These are phyloP conservation scores for Phlogophora meticulosa DNA, from an alignment of 2,888 invertebrate species.

Conservation along the genomic window DNA sequence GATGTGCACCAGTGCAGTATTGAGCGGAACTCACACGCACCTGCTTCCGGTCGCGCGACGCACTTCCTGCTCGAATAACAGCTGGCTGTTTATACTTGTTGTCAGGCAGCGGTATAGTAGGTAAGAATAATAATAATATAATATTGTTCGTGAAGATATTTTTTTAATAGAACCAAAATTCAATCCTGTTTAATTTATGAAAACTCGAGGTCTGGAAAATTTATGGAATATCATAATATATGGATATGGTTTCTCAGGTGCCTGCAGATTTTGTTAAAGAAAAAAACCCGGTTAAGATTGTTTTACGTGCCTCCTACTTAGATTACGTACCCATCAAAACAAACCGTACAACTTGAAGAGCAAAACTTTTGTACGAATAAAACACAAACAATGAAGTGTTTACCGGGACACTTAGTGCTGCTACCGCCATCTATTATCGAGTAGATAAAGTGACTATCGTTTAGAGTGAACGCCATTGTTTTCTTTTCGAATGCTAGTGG, in stretches of 20 bases:
- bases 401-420: not conserved
- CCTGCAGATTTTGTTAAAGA: too few species aligned
- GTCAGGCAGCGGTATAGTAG: constrained; percentile 24
- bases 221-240: too few species aligned
- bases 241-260: too few species aligned
- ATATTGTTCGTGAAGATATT: too few species aligned
- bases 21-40: constrained; percentile 75
- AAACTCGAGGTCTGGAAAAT: too few species aligned
- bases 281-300: too few species aligned
- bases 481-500: not conserved
- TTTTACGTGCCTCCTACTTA: too few species aligned
- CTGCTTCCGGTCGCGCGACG: constrained; percentile 78
- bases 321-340: not conserved
- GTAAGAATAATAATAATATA: too few species aligned
- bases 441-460: not conserved
- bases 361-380: constrained; percentile 24
- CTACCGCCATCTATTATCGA: constrained; percentile 47
- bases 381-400: constrained; percentile 11
- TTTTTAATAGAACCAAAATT: too few species aligned
- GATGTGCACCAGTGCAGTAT: constrained; percentile 62
- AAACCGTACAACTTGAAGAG: constrained; percentile 17
- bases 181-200: not conserved
- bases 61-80: constrained; percentile 69
- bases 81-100: constrained; percentile 47
- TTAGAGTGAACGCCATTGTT: fast-evolving